Evolutionary conservation across 2,113 vertebrate species (phyloP).

Genomic region (Zonotrichia leucophrys): DNA sequence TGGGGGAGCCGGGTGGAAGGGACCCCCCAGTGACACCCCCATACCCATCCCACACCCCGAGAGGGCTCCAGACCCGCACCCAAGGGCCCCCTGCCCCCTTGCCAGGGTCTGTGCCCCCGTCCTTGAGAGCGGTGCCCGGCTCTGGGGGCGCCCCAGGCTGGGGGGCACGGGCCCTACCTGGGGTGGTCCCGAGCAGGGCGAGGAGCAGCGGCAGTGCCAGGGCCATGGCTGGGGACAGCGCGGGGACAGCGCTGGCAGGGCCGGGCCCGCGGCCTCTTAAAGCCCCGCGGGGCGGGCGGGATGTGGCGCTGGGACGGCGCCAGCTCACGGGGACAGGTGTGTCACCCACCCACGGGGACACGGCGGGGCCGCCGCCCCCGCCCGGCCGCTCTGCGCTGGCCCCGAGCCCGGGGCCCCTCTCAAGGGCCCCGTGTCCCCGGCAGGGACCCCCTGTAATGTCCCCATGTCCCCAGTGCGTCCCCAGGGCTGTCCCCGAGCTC

Average conservation of each 20-base stretch:
- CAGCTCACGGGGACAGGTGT: background rate
- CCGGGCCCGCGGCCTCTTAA: background rate
- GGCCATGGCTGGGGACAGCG: background rate
- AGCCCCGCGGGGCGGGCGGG: background rate
- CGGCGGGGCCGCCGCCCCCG: background rate
- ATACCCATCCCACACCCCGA: too few species aligned
- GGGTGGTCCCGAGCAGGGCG: background rate
- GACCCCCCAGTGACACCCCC: too few species aligned
- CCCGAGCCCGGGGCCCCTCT: background rate
- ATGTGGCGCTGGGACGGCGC: background rate
- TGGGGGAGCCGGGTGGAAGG: too few species aligned
- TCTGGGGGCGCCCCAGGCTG: background rate
- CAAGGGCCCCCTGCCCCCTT: background rate
- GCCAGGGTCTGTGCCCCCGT: background rate
- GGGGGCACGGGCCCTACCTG: background rate
- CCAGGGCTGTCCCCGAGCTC: background rate
- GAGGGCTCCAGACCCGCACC: too few species aligned
- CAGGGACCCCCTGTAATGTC: background rate
- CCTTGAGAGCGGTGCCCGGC: background rate
- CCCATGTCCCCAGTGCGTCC: background rate
- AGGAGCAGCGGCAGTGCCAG: background rate
- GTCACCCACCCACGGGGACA: background rate
- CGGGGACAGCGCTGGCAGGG: background rate
- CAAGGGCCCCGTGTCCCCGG: background rate
- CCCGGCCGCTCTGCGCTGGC: background rate